Conservation (phyloP, 2,797 vertebrate genomes). For the Lateolabrax maculatus region DNA sequence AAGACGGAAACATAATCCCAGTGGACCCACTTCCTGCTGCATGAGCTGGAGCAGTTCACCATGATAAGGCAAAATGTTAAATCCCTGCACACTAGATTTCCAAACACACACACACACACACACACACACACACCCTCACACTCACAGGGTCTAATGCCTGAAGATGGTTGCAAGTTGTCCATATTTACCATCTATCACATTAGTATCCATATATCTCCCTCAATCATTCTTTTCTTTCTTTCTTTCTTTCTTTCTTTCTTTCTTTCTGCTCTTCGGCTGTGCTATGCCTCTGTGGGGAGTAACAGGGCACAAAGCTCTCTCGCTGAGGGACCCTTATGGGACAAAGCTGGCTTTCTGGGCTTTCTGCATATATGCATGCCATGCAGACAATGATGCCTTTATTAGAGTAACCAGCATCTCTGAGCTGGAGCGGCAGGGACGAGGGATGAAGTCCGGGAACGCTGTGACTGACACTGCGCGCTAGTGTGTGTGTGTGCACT, state of each 20-base stretch:
- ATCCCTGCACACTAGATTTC: slow-evolving; percentile 74
- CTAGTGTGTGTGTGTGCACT: slow-evolving; percentile 41
- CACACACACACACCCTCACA: slow-evolving; percentile 28
- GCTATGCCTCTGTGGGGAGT: slow-evolving; percentile 78
- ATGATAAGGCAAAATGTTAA: slow-evolving; percentile 81
- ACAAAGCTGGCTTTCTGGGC: slow-evolving; percentile 87
- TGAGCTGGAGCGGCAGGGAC: slow-evolving; percentile 62
- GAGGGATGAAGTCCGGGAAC: slow-evolving; percentile 72
- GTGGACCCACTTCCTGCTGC: slow-evolving; percentile 78
- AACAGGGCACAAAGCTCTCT: slow-evolving; percentile 85
- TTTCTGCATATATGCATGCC: slow-evolving; percentile 86
- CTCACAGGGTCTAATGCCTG: not conserved
- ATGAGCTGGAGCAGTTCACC: slow-evolving; percentile 85
- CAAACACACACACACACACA: slow-evolving; percentile 17
- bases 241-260: slow-evolving; percentile 29
- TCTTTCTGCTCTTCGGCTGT: slow-evolving; percentile 31
- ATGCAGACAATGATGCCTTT: slow-evolving; percentile 84
- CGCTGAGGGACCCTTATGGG: slow-evolving; percentile 86
- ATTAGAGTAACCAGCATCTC: slow-evolving; percentile 80
- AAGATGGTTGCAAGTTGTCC: slow-evolving; percentile 19
- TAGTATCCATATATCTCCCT: not conserved
- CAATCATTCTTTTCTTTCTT: slow-evolving; percentile 19
- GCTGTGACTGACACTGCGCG: slow-evolving; percentile 76
- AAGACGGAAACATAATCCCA: slow-evolving; percentile 76
- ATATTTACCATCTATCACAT: slow-evolving; percentile 28